These are phyloP conservation scores for Nycticorax nycticorax DNA, from an alignment of 2,113 vertebrate species.

Conservation along the genomic window DNA sequence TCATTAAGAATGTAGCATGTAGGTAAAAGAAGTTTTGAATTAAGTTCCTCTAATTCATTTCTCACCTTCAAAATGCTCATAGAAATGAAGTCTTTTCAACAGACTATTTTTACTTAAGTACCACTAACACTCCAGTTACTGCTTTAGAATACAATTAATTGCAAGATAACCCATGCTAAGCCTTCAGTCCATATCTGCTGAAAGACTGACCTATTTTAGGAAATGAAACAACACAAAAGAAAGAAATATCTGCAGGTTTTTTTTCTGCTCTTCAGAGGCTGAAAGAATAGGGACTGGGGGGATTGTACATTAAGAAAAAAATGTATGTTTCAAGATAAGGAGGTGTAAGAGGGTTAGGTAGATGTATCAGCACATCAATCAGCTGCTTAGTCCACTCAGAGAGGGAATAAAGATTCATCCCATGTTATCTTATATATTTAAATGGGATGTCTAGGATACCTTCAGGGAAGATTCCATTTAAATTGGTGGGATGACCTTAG, in stretches of 20 bases:
- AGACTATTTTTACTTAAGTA: neutral
- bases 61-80: neutral
- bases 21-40: conserved; percentile 21
- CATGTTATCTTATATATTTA: neutral
- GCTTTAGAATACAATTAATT: conserved; percentile 15
- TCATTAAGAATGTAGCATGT: neutral
- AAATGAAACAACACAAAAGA: neutral
- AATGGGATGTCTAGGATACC: neutral
- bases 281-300: neutral
- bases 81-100: conserved; percentile 21
- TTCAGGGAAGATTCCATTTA: neutral
- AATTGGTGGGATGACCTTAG: neutral
- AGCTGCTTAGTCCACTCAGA: neutral
- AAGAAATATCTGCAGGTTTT: neutral
- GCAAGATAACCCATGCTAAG: neutral
- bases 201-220: neutral
- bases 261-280: neutral
- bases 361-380: neutral
- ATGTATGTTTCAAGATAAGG: neutral
- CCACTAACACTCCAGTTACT: neutral
- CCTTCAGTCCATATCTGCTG: neutral
- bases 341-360: neutral
- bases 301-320: neutral
- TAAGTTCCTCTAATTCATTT: conserved; percentile 11
- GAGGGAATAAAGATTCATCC: neutral